Percentiles rank a stretch among this genome's conserved stretches.
These are phyloP conservation scores for Tigriopus californicus DNA, from an alignment of 2,888 invertebrate genomes.

Conservation along the genomic window DNA sequence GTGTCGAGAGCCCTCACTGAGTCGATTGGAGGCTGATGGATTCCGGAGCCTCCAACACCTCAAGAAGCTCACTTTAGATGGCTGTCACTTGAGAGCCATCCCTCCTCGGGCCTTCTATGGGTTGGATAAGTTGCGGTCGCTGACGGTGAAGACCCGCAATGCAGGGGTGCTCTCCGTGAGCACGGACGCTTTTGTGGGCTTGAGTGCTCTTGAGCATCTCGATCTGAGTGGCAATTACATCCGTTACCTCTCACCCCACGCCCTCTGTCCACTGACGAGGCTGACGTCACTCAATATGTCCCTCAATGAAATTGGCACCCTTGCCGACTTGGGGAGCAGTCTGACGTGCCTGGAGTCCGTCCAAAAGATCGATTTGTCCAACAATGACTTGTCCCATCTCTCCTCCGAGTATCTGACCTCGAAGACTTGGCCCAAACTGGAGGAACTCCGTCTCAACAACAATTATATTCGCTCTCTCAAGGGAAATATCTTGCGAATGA, in stretches of 20 bases:
- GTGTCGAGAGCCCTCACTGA: conserved; percentile 27
- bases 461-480: conserved; percentile 54
- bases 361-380: neutral
- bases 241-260: conserved; percentile 52
- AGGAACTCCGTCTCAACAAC: conserved; percentile 33
- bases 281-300: conserved; percentile 64
- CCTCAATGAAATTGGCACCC: conserved; percentile 43
- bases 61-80: neutral
- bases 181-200: conserved; percentile 53
- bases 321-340: neutral
- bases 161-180: conserved; percentile 40
- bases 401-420: neutral
- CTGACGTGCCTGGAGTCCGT: neutral
- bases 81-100: neutral
- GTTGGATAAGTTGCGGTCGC: conserved; percentile 44
- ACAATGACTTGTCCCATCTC: neutral
- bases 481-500: conserved; percentile 57
- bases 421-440: conserved; percentile 2
- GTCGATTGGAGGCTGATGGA: conserved; percentile 25
- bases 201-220: conserved; percentile 52
- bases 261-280: conserved; percentile 61
- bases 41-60: neutral
- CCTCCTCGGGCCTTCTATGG: conserved; percentile 26
- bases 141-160: conserved; percentile 52
- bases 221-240: conserved; percentile 58